Base-by-base conservation (phyloP, 2,113 vertebrate species). In the Muntiacus muntjak region DNA sequence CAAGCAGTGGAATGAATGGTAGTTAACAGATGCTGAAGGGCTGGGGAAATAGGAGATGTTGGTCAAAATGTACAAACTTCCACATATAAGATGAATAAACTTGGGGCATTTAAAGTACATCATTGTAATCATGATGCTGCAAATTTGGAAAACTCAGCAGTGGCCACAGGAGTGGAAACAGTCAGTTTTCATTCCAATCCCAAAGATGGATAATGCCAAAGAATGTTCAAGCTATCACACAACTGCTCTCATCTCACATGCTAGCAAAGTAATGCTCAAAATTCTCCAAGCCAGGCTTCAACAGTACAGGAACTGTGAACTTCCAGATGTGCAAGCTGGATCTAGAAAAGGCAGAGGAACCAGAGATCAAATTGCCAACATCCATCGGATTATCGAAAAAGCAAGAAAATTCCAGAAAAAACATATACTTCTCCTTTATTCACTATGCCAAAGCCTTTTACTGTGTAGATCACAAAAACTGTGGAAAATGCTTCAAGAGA, bases 301-400 rank as follows among this genome's bases (percentile, higher is more conserved):
- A 12, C n/a, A 71, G n/a, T 71, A 23, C 2, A 12, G 36, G n/a
- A 40, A 71, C n/a, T 12, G 10, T 40, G n/a, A 40, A 71, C 10
- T 71, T 71, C 9, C 67, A 23, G n/a, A 12, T 71, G 19, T 40
- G 23, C 19, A 40, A 12, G n/a, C 19, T 40, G 67, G n/a, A 40
- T 23, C n/a, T 71, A 71, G 21, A 71, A 71, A 71, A 71, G 67
- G n/a, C 67, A 71, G 5, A 71, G 19, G 19, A 40, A 71, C 10
- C n/a, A 71, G n/a, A 71, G 19, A 71, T 71, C n/a, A 40, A 71
- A 71, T 71, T 71, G n/a, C 67, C 64, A 71, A 40, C n/a, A 71
- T 40, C 19, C 10, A 6, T 0, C 12, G 5, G n/a, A 67, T 67
- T 5, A 21, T 36, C 1, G 0, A 67, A 67, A 36, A 21, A 36